Base-by-base conservation (phyloP, 1,140 invertebrate species). In the Aphelenchoides fujianensis region DNA sequence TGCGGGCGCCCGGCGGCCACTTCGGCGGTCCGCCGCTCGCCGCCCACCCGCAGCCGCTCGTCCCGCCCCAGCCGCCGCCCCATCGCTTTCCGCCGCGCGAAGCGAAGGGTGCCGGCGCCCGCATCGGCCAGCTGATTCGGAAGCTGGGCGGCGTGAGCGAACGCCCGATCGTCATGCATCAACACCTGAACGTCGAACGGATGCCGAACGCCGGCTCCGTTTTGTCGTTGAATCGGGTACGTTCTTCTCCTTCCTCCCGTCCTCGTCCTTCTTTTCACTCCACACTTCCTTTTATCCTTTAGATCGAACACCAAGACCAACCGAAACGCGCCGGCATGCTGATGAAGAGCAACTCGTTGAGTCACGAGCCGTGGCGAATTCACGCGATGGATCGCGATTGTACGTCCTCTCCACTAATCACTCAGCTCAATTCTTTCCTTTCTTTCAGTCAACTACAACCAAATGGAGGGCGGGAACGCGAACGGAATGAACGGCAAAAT, bases 291-390 rank as follows among this genome's bases (percentile, higher is more conserved):
- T n/a, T n/a, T n/a, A n/a, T n/a, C n/a, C n/a, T n/a, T n/a, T 2
- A 79, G 76, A 57, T 77, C 34, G 75, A 48, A 62, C 63, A 77
- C n/a, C n/a, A n/a, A 35, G 30, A 61, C 9, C 30, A 36, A 12
- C 52, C 75, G 27, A 57, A 77, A 63, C 74, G 77, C 19, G 35
- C 27, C n/a, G 79, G 81, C 19, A 52, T 41, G 27, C 71, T 82
- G 5, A 84, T 83, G 74, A 82, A 82, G 70, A 75, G 72, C 36
- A 83, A 79, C 48, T 76, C 73, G 64, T 70, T 83, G 30, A 74
- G 71, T 34, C 74, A 74, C 68, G 81, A 82, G 53, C 82, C 80
- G 7, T 82, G 81, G 81, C 64, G 57, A 28, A 69, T 41, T 28
- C 62, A 76, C 27, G 75, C 72, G 23, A 74, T 76, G 61, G 57